Evolutionary conservation across 2,797 vertebrate species (phyloP), one percentile per base, ranked within the genome.

Genomic region (Alexandromys oeconomus): DNA sequence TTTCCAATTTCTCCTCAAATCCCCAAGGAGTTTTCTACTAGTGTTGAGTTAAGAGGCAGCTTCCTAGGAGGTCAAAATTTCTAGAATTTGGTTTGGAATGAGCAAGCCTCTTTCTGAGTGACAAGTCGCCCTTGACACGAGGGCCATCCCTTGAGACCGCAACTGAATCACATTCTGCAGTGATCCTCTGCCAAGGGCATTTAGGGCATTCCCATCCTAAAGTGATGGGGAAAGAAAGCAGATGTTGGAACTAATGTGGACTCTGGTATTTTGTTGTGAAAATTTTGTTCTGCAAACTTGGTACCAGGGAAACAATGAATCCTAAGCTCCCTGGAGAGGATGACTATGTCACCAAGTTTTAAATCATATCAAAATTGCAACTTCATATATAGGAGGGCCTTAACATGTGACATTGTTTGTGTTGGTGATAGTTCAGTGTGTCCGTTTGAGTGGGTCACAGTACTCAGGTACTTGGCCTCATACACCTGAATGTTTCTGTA

Each of bases 1-100:
- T 86, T 93, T 96, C 34, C 40, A 87, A 19, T 67, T 86, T 87
- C 79, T 91, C 37, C 17, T 96, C 85, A 92, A 46, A 95, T 96
- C 79, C 80, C 65, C 80, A 77, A 29, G 57, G 79, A 92, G 4
- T 81, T 92, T 93, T 6, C 9, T 5, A 6, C 7, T 54, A 67
- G 63, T 65, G 78, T 43, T 21, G 59, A 67, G 23, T 92, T 86
- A 69, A 71, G 86, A 54, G 19, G 31, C 59, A 93, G 88, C 69
- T 94, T 91, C 37, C 10, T 37, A 40, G 76, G 77, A 84, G 93
- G 92, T 84, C 93, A 94, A 88, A 93, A 57, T 65, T 51, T 74
- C 21, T 84, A 54, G 91, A 85, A 71, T 92, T 88, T 92, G 46
- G 71, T 90, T 95, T 96, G 88, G 93, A 94, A 94, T 63, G 73